Conservation (phyloP, 2,113 vertebrate species). For the Macaca mulatta region DNA sequence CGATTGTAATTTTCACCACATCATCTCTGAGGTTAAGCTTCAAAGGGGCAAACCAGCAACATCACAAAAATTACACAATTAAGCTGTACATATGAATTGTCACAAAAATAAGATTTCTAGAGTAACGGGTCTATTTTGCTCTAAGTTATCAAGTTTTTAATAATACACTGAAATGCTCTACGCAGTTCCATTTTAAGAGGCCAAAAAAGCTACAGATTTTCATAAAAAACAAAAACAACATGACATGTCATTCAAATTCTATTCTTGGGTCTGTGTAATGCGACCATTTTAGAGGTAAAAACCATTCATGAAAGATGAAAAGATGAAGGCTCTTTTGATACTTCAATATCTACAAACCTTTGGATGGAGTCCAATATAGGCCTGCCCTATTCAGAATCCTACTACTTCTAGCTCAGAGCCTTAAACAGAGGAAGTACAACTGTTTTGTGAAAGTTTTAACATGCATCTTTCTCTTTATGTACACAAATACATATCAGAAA, state of each 20-base stretch:
- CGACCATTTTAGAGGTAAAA: conserved; percentile 47
- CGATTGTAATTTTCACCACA: conserved; percentile 90
- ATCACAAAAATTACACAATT: conserved; percentile 74
- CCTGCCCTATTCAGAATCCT: conserved; percentile 12
- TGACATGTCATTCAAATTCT: conserved; percentile 31
- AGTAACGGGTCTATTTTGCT: conserved; percentile 52
- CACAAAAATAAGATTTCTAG: conserved; percentile 69
- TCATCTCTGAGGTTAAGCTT: conserved; percentile 92
- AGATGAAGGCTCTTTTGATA: conserved; percentile 2
- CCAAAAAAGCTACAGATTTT: conserved; percentile 9
- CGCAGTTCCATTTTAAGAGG: conserved; percentile 52
- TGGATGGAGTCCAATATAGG: conserved; percentile 28
- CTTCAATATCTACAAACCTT: conserved; percentile 38
- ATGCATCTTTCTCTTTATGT: background rate
- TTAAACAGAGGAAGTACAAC: conserved; percentile 10
- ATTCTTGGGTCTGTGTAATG: conserved; percentile 37
- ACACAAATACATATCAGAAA: background rate
- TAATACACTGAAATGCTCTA: conserved; percentile 53
- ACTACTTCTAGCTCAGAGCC: background rate
- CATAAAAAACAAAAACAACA: background rate
- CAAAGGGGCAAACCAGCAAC: conserved; percentile 79
- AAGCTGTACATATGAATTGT: conserved; percentile 49
- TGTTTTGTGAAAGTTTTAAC: background rate
- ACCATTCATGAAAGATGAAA: conserved; percentile 11
- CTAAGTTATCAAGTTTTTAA: conserved; percentile 43